These are phyloP conservation scores for Boulengeromyrus knoepffleri DNA, from an alignment of 2,113 vertebrate species.

Conservation along the genomic window DNA sequence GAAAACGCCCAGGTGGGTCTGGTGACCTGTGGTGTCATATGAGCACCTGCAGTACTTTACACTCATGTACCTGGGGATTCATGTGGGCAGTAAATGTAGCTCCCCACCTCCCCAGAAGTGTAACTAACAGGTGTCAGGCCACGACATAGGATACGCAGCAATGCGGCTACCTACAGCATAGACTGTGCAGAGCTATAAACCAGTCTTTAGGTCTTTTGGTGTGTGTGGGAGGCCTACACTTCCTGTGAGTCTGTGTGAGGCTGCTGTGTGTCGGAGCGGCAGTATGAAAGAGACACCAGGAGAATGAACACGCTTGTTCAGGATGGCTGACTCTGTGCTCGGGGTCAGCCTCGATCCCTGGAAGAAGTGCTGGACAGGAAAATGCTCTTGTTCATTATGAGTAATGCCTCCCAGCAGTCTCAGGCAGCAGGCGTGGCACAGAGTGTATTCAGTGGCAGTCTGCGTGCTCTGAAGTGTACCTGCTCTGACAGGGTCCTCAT, in stretches of 20 bases:
- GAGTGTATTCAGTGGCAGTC: neutral
- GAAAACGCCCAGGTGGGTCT: constrained; percentile 55
- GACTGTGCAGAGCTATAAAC: neutral
- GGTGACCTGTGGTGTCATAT: neutral
- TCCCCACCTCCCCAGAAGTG: too few relatives aligned
- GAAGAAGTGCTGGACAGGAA: neutral
- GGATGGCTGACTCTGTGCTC: neutral
- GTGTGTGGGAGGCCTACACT: neutral
- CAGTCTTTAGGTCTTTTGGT: neutral
- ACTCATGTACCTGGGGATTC: neutral
- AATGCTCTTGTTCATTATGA: neutral
- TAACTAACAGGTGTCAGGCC: neutral
- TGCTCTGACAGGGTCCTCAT: neutral
- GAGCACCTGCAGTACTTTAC: neutral
- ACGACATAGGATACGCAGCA: neutral
- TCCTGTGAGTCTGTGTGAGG: neutral
- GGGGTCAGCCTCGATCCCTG: neutral
- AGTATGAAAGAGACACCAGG: neutral
- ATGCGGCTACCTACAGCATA: neutral
- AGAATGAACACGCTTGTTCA: neutral
- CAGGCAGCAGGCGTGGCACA: neutral
- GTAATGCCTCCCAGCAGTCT: neutral
- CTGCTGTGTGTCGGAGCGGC: neutral
- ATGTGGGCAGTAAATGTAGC: neutral
- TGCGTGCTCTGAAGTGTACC: neutral